Evolutionary conservation across 1,140 invertebrate genomes (phyloP).

Genomic region (Bombus impatiens): DNA sequence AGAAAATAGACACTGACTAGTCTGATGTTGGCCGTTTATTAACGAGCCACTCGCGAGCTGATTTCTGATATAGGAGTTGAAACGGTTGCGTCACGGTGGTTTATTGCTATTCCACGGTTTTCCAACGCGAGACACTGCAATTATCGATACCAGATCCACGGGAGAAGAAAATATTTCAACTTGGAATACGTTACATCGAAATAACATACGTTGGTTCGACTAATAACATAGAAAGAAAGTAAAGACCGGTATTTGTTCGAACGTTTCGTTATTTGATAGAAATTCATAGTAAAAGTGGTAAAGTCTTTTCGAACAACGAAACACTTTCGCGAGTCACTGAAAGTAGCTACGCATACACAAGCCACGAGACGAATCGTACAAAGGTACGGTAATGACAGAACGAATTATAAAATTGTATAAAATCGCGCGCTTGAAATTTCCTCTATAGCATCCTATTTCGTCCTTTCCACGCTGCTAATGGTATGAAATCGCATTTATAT

Average conservation of each 20-base stretch:
- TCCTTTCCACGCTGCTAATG: too few species aligned
- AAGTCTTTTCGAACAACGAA: too few species aligned
- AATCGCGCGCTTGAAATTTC: too few species aligned
- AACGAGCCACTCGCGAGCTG: constrained; percentile 5
- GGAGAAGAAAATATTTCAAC: background rate
- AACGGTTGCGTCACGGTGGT: constrained; percentile 16
- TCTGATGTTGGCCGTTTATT: constrained; percentile 14
- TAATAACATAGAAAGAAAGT: too few species aligned
- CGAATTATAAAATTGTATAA: background rate
- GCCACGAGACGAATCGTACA: too few species aligned
- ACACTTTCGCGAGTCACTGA: too few species aligned
- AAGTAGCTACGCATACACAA: too few species aligned
- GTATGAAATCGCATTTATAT: background rate
- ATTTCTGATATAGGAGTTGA: constrained; percentile 16
- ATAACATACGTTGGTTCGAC: background rate
- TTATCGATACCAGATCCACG: background rate
- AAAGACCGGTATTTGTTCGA: too few species aligned
- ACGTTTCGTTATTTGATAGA: too few species aligned
- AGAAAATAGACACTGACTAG: background rate
- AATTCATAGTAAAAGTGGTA: too few species aligned
- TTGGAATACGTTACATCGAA: background rate
- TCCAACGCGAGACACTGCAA: constrained; percentile 16
- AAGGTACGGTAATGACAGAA: background rate
- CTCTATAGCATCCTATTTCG: background rate
- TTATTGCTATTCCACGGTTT: constrained; percentile 12